phyloP scores from a whole-genome alignment of 2,888 invertebrate species.

The Plebejus argus region DNA sequence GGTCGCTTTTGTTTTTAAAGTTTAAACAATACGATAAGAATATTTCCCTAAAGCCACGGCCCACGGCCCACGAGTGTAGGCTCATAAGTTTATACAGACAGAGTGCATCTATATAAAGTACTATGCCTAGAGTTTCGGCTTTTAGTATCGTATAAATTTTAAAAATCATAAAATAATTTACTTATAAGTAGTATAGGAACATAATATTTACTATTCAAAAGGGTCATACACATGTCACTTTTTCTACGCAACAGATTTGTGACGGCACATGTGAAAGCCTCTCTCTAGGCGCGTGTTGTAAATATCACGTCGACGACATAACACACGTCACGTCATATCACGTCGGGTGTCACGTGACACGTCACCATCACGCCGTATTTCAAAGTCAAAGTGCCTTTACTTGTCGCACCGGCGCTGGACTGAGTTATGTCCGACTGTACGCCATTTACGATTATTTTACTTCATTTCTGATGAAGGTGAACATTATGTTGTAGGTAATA shows the following conservation, averaged over 20 bases:
- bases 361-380: constrained; percentile 31
- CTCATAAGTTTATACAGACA: too few species aligned
- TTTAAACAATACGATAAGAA: too few species aligned
- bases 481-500: background rate
- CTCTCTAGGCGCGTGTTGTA: constrained; percentile 9
- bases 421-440: constrained; percentile 34
- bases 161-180: too few species aligned
- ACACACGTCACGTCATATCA: constrained; percentile 24
- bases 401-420: constrained; percentile 29
- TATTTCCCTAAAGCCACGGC: too few species aligned
- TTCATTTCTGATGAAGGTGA: background rate
- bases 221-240: background rate
- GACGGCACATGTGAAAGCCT: background rate
- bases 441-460: background rate
- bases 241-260: background rate
- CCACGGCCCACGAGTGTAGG: too few species aligned
- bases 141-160: too few species aligned
- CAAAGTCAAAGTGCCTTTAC: constrained; percentile 36
- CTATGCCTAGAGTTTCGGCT: too few species aligned
- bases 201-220: background rate
- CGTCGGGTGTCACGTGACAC: constrained; percentile 30
- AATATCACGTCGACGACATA: constrained; percentile 4
- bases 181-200: too few species aligned
- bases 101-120: too few species aligned
- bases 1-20: background rate